Evolutionary conservation across 2,113 vertebrate species (phyloP), one percentile per base, ranked within the genome.

Genomic region (Eretmochelys imbricata): DNA sequence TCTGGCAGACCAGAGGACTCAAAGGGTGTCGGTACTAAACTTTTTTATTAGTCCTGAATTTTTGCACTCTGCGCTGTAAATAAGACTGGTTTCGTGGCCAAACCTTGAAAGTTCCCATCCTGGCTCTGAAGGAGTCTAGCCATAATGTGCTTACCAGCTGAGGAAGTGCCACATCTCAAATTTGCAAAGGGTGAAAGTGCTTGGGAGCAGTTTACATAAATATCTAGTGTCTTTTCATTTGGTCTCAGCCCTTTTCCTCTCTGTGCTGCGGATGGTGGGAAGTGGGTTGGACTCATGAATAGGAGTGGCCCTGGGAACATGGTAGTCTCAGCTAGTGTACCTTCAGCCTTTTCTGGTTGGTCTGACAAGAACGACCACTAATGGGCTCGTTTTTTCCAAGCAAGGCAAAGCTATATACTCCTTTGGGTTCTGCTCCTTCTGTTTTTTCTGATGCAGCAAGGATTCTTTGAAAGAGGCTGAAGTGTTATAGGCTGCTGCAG

Each of bases 281-380:
- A 98, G 98, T 98, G 97, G 97, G 94, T 95, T 96, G 46, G 95
- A 95, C 89, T 84, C 96, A 72, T 98, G 98, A 98, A 98, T 98
- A 98, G 24, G 98, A 98, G 98, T 96, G 97, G 54, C 96, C 91
- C 46, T 96, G 85, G 88, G 96, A 97, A 96, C 86, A 69, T 93
- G 91, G 89, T 84, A 69, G 80, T 94, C 89, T 90, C 88, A 75
- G 91, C 92, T 80, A 90, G 93, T 85, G 78, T 82, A 93, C 89
- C 29, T 87, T 0, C 76, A 42, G 35, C 76, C 88, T 72, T 72
- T 72, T 38, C 20, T 42, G 38, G 19, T 22, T 11, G 0, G 38
- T 82, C 88, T 88, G 75, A 82, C 10, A 82, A 55, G 19, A 53
- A n/a, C 11, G 22, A 38, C 31, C 35, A 53, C 12, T 69, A 9